Evolutionary conservation across 1,140 invertebrate genomes (phyloP), one percentile per base, ranked within the genome.

Genomic region (Drosophila prosaltans): DNA sequence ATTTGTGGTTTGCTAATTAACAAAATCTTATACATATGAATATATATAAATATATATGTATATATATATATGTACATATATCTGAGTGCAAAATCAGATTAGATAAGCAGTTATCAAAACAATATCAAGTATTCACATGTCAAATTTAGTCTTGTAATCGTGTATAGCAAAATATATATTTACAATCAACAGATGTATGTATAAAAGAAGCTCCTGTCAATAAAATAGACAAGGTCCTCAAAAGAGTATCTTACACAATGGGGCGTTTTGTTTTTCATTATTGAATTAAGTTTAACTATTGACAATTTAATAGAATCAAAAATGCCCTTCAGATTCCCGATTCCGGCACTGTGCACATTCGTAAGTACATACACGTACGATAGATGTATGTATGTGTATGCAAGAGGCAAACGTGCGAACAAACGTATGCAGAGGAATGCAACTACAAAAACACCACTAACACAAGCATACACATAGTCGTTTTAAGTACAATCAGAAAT

Each of bases 361-460:
- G 16, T 48, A 24, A 65, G 55, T 69, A 45, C 16, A 10, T 39
- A 24, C 40, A 61, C 57, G 36, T 40, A 41, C 39, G 10, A 6
- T 16, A 32, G 10, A 43, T 45, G 67, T 2, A 30, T 30, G 28
- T 30, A 30, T 7, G 68, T 60, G 30, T 65, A 72, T 74, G 78
- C 58, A 72, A 71, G 64, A 59, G 60, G 45, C 36, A 39, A 43
- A 61, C 45, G 45, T 51, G 45, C 21, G 45, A 51, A 51, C 45
- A 74, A 86, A 79, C 83, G 82, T 83, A 76, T 77, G 84, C 67
- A 88, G 59, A 63, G 82, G 73, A 88, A 86, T 86, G 69, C 59
- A 66, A 64, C 74, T 81, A 65, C 78, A 85, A 76, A 69, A 77
- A 77, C 66, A 65, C 72, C 58, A 58, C 32, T 21, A 21, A 51